These are phyloP conservation scores for Rhadinocentrus ornatus DNA, from an alignment of 2,797 vertebrate genomes.

Conservation along the genomic window DNA sequence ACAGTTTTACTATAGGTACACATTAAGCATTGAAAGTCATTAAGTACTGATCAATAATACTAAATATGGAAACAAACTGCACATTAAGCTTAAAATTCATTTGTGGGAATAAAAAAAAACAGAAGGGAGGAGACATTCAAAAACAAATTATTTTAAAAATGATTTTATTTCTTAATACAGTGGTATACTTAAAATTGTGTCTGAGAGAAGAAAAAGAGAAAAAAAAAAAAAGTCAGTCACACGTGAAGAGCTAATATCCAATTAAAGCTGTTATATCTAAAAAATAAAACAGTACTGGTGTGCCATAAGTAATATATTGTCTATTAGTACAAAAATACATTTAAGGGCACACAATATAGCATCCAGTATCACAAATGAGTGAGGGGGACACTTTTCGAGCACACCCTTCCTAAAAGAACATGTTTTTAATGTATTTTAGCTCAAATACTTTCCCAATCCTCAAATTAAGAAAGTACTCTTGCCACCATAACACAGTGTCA, in stretches of 20 bases:
- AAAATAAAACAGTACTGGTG: conserved; percentile 93
- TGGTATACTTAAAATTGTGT: conserved; percentile 96
- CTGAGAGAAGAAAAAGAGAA: conserved; percentile 80
- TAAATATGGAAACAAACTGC: not conserved
- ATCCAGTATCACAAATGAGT: conserved; percentile 96
- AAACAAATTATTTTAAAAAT: conserved; percentile 93
- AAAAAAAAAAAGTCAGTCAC: conserved; percentile 86
- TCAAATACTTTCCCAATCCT: conserved; percentile 83
- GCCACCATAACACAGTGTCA: conserved; percentile 84
- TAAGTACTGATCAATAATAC: not conserved
- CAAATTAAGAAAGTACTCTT: conserved; percentile 78
- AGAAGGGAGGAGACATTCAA: not conserved
- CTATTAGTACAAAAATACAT: conserved; percentile 99
- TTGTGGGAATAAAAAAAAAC: too few relatives aligned
- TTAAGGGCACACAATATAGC: conserved; percentile 98
- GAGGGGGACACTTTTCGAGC: conserved; percentile 79
- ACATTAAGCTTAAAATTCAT: not conserved
- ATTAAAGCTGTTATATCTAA: conserved; percentile 96
- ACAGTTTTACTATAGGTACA: not conserved
- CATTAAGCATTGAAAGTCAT: not conserved
- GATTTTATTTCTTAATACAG: conserved; percentile 95
- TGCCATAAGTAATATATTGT: conserved; percentile 97
- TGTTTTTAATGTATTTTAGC: conserved; percentile 87
- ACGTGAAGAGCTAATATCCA: conserved; percentile 93
- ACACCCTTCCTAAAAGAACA: conserved; percentile 71